Base-by-base conservation (phyloP, 2,888 invertebrate species). In the Eubasilissa splendida region DNA sequence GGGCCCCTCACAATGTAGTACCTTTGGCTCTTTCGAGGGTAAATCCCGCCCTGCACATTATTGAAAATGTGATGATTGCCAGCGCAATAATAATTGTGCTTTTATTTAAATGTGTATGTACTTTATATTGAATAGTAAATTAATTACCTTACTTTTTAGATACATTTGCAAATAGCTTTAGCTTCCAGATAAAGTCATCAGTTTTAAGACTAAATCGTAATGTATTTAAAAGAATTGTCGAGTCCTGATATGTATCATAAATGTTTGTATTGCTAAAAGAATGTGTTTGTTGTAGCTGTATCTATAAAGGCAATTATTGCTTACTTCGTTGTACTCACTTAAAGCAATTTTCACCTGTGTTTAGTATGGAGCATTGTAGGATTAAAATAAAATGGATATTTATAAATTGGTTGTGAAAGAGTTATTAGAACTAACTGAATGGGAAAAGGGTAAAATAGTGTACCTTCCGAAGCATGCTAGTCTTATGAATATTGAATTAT, bases 391-490 rank as follows among this genome's bases (percentile, higher is more conserved):
- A 78, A 60, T 56, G 68, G 53, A 70, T 63, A 79, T 74, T 63
- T 74, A 79, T 79, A 79, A 76, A 80, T 77, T 77, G 80, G 80
- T 80, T 82, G 80, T 82, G 80, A 77, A 77, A 77, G 80, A 79
- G 80, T 80, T 77, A 58, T 59, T 76, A 76, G 71, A 77, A 74
- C 74, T 82, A 79, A 79, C 75, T 80, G 82, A 80, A 80, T 77
- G 80, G 79, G 80, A 77, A 77, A 77, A 80, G 80, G 82, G 82
- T 80, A 80, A 80, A 76, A 78, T 68, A 76, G 74, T 63, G 77
- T 77, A 80, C 77, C 82, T 80, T 80, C 71, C 33, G 77, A 80
- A 76, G 82, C 77, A 82, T 82, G 82, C 82, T 80, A 80, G 82
- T 77, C 80, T 82, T 80, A 82, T 80, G 80, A 82, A 80, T 71